Base-by-base conservation (phyloP, 2,113 vertebrate species). In the Noctilio leporinus region DNA sequence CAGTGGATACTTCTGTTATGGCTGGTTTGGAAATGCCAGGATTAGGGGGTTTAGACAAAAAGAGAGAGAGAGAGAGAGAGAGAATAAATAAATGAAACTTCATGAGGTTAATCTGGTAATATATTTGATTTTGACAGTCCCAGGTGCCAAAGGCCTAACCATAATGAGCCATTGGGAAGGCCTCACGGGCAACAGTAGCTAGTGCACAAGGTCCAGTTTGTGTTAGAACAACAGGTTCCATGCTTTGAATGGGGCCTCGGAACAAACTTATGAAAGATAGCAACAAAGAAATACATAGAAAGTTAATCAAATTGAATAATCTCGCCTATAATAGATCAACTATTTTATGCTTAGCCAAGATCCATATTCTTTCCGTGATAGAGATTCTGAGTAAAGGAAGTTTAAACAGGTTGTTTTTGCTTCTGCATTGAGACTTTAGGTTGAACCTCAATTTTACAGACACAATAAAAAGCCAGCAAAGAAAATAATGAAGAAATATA, bases 1-100 rank as follows among this genome's bases (percentile, higher is more conserved):
- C 26, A 5, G 35, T 15, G n/a, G 85, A 92, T 69, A 85, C 72
- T 95, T 95, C 59, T 97, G 90, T 96, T 97, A 94, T 95, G 97
- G 73, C 97, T 96, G 85, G 92, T 14, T 81, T 97, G 72, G 81
- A 96, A 91, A 95, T 95, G 85, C 90, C 49, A 45, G 88, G 92
- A 95, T 97, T 97, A 97, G 72, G 95, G 72, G 72, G 17, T 49
- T 92, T 85, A 97, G 90, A 90, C 72, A 26, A 55, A 85, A 96
- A 83, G 82, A n/a, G 82, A 80, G 82, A 28, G 75, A 30, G 30
- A 30, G 4, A 26, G 11, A 59, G 28, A 62, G 28, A 62, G 38
- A 69, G 38, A 73, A 73, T 30, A 47, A 67, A 76, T 55, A 82
- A 91, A 76, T 20, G 69, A 62, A 90, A 73, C 65, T 49, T 47